phyloP scores from a whole-genome alignment of 2,888 invertebrate genomes.

The Odontocerum albicorne region DNA sequence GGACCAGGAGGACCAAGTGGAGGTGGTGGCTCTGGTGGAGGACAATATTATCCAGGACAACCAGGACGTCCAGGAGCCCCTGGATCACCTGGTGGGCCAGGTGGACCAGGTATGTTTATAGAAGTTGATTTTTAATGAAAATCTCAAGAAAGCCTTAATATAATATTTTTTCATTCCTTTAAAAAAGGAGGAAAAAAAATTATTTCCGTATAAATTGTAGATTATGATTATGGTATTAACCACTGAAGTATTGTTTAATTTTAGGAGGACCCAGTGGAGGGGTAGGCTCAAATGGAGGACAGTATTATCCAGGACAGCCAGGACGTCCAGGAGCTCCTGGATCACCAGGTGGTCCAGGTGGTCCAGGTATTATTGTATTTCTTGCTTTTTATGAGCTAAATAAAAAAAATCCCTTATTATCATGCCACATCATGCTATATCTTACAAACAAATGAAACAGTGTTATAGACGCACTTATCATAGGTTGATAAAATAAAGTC shows the following conservation, averaged over 20 bases:
- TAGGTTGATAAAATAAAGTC: too few species aligned
- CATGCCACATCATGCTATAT: too few species aligned
- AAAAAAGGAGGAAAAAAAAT: too few species aligned
- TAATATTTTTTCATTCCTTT: too few species aligned
- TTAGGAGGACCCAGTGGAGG: constrained; percentile 41
- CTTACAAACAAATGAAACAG: too few species aligned
- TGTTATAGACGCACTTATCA: too few species aligned
- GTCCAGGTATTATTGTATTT: constrained; percentile 11
- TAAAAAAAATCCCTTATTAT: constrained; percentile 11
- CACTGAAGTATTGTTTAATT: too few species aligned
- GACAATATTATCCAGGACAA: constrained; percentile 12
- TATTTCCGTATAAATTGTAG: too few species aligned
- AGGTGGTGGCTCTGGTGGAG: constrained; percentile 15
- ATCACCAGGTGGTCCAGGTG: constrained; percentile 18
- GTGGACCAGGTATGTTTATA: constrained; percentile 40
- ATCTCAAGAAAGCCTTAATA: too few species aligned
- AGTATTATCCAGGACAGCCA: constrained; percentile 36
- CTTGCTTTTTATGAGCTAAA: neutral
- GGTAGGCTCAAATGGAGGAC: constrained; percentile 10
- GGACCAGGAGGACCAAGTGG: constrained; percentile 20
- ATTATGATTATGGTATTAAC: too few species aligned
- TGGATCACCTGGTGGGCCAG: constrained; percentile 36
- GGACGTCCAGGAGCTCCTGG: constrained; percentile 33
- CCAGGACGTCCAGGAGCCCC: constrained; percentile 36
- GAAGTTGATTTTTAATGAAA: too few species aligned